A percentile compares a stretch with the other conserved stretches of the same genome.
These are phyloP conservation scores for Thalassarche chlororhynchos DNA, from an alignment of 2,113 vertebrate species.

Conservation along the genomic window DNA sequence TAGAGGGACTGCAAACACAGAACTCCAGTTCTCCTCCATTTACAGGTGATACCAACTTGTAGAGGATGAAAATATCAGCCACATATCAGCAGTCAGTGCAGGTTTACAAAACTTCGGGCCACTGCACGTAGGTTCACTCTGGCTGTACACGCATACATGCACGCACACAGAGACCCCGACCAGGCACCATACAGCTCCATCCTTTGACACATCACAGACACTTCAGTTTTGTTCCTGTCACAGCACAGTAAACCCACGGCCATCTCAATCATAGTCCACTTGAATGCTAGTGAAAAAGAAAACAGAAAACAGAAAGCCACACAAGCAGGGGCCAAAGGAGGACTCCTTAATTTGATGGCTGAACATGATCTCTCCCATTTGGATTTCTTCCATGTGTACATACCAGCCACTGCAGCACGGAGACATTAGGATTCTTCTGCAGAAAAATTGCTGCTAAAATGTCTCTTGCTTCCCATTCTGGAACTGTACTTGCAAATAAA, in stretches of 20 bases:
- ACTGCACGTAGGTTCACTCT: not conserved
- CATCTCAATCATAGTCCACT: not conserved
- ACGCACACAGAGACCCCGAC: rapidly evolving
- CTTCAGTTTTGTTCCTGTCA: not conserved
- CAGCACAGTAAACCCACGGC: not conserved
- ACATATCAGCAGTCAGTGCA: not conserved
- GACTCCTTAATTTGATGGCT: not conserved
- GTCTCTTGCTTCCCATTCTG: not conserved
- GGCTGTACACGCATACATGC: not conserved
- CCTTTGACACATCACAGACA: not conserved
- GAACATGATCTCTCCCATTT: not conserved
- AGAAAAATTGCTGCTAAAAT: not conserved
- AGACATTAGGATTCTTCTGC: not conserved
- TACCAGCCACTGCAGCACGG: not conserved
- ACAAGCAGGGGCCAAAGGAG: not conserved
- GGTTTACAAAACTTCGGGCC: not conserved
- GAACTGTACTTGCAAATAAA: not conserved
- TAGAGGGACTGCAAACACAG: not conserved
- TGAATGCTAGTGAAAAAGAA: not conserved
- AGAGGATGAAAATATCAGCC: not conserved
- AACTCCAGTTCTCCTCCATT: not conserved
- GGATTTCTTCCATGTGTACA: not conserved
- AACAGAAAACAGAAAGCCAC: not conserved
- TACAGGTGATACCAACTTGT: not conserved
- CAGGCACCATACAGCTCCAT: not conserved